Evolutionary conservation across 2,113 vertebrate species (phyloP).

Genomic region (Lampris megalopsis): DNA sequence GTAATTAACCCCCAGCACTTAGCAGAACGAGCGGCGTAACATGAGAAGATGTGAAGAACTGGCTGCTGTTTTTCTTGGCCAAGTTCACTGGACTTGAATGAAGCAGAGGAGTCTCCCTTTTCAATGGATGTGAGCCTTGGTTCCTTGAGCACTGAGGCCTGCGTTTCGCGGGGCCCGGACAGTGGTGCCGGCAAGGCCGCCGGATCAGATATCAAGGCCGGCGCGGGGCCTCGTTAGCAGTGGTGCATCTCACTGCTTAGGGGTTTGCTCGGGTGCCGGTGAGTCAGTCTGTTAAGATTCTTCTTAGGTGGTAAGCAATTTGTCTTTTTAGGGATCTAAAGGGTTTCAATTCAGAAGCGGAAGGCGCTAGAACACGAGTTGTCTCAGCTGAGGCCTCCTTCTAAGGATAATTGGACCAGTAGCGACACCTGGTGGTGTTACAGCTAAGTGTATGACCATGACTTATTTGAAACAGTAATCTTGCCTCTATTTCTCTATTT

Average conservation of each 20-base stretch:
- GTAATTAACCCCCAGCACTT: conserved; percentile 61
- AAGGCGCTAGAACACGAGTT: conserved; percentile 8
- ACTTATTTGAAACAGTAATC: no score
- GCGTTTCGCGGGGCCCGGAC: neutral
- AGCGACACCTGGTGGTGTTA: conserved; percentile 72
- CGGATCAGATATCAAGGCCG: conserved; percentile 56
- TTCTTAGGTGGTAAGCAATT: neutral
- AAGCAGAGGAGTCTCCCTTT: conserved; percentile 59
- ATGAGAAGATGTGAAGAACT: conserved; percentile 59
- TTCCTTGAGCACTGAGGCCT: conserved; percentile 54
- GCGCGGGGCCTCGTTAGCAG: neutral
- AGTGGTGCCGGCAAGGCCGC: neutral
- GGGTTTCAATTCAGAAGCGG: neutral
- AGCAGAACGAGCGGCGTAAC: conserved; percentile 57
- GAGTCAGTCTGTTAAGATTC: neutral
- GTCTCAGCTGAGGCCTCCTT: neutral
- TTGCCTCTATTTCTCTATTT: no score
- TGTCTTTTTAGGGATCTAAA: neutral
- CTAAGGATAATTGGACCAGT: conserved; percentile 49
- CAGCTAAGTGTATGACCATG: neutral
- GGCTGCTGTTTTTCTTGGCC: conserved; percentile 72
- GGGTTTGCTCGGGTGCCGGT: conserved; percentile 14
- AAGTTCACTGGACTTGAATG: conserved; percentile 76
- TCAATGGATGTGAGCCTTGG: conserved; percentile 64
- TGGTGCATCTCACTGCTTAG: neutral